phyloP scores from a whole-genome alignment of 2,888 invertebrate genomes.

The Patella pellucida region DNA sequence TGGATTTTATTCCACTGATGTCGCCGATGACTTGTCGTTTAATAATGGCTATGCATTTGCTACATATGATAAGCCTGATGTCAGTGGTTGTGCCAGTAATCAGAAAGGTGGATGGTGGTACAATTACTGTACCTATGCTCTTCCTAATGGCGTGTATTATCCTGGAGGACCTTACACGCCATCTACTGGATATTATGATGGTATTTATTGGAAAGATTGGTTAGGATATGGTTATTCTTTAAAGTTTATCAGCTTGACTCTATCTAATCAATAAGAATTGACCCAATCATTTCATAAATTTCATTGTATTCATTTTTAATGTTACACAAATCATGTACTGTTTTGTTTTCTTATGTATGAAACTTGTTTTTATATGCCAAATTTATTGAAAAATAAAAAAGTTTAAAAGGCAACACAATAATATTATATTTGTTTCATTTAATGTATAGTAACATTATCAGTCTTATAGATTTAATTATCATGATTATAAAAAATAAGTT shows the following conservation, averaged over 20 bases:
- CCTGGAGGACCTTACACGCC: slow-evolving; percentile 50
- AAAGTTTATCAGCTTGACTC: slow-evolving; percentile 48
- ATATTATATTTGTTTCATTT: too few species aligned
- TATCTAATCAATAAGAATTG: slow-evolving; percentile 27
- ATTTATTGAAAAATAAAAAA: too few species aligned
- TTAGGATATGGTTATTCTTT: slow-evolving; percentile 56
- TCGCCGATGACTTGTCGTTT: slow-evolving; percentile 53
- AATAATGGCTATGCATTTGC: slow-evolving; percentile 51
- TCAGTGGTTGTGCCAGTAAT: slow-evolving; percentile 48
- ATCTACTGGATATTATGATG: slow-evolving; percentile 47
- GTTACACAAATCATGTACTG: too few species aligned
- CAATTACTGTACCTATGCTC: slow-evolving; percentile 53
- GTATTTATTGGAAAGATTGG: slow-evolving; percentile 63
- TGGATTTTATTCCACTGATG: slow-evolving; percentile 30
- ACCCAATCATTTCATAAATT: too few species aligned
- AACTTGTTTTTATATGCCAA: too few species aligned
- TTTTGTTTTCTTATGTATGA: too few species aligned
- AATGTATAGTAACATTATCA: too few species aligned
- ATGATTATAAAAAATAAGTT: too few species aligned
- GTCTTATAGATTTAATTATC: too few species aligned
- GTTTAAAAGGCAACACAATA: too few species aligned
- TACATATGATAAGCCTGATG: slow-evolving; percentile 48
- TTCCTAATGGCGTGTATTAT: slow-evolving; percentile 60
- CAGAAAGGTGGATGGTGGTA: slow-evolving; percentile 64
- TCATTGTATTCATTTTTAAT: too few species aligned